These are phyloP conservation scores for Gymnorhina tibicen DNA, from an alignment of 2,113 vertebrate genomes.

Conservation along the genomic window DNA sequence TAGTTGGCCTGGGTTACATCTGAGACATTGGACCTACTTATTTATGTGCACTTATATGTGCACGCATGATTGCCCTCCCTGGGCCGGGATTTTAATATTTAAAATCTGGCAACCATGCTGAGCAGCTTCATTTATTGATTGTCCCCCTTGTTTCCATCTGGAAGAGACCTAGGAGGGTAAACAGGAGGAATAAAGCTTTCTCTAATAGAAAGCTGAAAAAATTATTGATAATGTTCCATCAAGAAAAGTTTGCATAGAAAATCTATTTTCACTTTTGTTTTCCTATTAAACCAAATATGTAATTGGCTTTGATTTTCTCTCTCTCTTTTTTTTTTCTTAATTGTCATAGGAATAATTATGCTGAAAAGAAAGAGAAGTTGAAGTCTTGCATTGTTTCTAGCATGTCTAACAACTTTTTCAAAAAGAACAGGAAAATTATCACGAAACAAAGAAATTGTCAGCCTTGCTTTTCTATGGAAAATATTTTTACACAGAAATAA, in stretches of 20 bases:
- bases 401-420: neutral
- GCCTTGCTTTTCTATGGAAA: neutral
- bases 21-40: neutral
- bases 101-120: neutral
- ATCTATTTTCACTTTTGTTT: neutral
- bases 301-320: neutral
- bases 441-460: neutral
- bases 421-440: neutral
- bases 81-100: neutral
- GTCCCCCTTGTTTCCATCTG: neutral
- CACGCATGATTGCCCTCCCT: neutral
- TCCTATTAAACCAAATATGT: neutral
- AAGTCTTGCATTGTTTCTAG: neutral
- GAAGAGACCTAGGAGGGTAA: neutral
- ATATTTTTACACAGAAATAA: neutral
- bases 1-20: neutral
- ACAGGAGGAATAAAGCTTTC: neutral
- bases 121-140: conserved; percentile 3
- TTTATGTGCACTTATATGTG: neutral
- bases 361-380: neutral
- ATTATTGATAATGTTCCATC: neutral
- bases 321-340: neutral
- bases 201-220: neutral
- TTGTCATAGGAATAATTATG: neutral
- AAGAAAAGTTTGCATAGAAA: neutral